These are phyloP conservation scores for Troides oblongomaculatus DNA, from an alignment of 2,888 invertebrate species.

Conservation along the genomic window DNA sequence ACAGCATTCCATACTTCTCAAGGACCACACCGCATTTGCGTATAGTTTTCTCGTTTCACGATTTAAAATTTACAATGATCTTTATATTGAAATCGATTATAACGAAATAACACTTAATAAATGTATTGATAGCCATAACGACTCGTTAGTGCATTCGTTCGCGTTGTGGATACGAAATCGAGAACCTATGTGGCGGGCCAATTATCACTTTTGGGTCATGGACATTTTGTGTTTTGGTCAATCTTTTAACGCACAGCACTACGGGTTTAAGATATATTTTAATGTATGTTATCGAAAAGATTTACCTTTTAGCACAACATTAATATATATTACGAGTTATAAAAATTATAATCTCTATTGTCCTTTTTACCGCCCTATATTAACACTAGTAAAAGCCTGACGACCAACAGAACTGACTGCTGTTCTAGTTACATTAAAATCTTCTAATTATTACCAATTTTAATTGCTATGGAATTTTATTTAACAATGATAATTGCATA, in stretches of 20 bases:
- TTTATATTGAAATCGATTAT: background rate
- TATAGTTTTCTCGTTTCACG: background rate
- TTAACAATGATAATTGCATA: too few relatives aligned
- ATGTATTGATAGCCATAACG: background rate
- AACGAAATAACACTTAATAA: background rate
- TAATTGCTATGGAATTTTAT: too few relatives aligned
- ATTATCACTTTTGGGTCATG: slow-evolving; percentile 23
- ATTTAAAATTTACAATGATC: background rate
- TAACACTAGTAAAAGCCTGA: too few relatives aligned
- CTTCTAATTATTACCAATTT: too few relatives aligned
- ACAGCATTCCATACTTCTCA: slow-evolving; percentile 1
- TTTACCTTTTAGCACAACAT: background rate
- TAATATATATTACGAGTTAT: background rate
- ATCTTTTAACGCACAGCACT: background rate
- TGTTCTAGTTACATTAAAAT: too few relatives aligned
- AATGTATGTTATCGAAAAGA: too few relatives aligned
- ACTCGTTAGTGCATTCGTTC: slow-evolving; percentile 15
- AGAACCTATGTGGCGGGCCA: slow-evolving; percentile 11
- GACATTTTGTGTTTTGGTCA: slow-evolving; percentile 10
- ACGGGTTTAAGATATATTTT: background rate
- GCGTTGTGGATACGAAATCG: slow-evolving; percentile 10
- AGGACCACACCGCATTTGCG: background rate
- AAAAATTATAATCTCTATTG: background rate
- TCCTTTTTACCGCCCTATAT: background rate
- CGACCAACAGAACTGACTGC: too few relatives aligned